Conservation (phyloP, 2,888 invertebrate species). For the Rotaria socialis region DNA sequence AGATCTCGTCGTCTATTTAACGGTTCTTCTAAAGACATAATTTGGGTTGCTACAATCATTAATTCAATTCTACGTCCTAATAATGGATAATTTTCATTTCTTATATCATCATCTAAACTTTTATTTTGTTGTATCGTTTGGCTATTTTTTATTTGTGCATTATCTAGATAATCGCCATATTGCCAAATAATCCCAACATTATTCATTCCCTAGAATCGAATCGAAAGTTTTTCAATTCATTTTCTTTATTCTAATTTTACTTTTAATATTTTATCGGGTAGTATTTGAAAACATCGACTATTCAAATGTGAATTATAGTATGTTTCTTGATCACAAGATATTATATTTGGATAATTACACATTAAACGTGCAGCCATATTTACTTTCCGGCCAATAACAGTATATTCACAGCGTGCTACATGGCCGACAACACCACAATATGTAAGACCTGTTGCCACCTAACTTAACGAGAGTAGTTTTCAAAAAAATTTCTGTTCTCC, state of each 20-base stretch:
- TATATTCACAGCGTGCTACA: slow-evolving; percentile 68
- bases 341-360: slow-evolving; percentile 59
- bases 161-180: not conserved
- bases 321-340: slow-evolving; percentile 37
- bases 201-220: not conserved
- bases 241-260: not conserved
- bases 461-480: slow-evolving; percentile 63
- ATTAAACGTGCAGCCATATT: slow-evolving; percentile 67
- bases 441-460: slow-evolving; percentile 66
- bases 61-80: slow-evolving; percentile 23
- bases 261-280: slow-evolving; percentile 10
- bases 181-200: slow-evolving; percentile 32
- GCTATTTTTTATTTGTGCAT: not conserved
- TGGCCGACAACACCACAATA: slow-evolving; percentile 71
- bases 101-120: not conserved
- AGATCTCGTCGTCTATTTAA: not conserved
- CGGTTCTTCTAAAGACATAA: not conserved
- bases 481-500: slow-evolving; percentile 50
- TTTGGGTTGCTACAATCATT: not conserved
- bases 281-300: not conserved
- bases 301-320: slow-evolving; percentile 1
- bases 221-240: not conserved
- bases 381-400: slow-evolving; percentile 66
- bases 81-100: not conserved
- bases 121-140: not conserved